phyloP scores from a whole-genome alignment of 2,888 invertebrate species.

The Pomacea canaliculata region DNA sequence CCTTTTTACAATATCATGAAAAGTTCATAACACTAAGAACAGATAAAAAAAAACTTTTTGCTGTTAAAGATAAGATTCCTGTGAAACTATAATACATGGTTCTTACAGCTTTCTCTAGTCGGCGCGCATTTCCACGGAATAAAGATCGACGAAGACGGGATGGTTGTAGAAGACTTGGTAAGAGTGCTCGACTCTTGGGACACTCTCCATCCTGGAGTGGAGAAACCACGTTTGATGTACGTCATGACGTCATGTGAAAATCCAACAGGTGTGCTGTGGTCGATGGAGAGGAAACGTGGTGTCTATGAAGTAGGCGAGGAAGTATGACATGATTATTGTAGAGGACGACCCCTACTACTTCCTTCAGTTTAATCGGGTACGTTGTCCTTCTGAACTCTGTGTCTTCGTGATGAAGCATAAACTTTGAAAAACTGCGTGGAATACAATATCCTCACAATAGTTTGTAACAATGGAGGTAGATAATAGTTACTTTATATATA shows the following conservation, averaged over 20 bases:
- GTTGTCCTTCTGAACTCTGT: background rate
- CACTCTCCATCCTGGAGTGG: constrained; percentile 72
- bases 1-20: too few relatives aligned
- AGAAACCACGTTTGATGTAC: constrained; percentile 81
- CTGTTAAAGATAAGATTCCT: too few relatives aligned
- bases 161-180: constrained; percentile 76
- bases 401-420: too few relatives aligned
- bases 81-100: too few relatives aligned
- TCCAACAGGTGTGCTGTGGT: constrained; percentile 78
- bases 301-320: constrained; percentile 82
- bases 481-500: too few relatives aligned
- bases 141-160: constrained; percentile 79
- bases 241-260: constrained; percentile 83
- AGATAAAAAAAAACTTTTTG: too few relatives aligned
- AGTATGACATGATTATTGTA: constrained; percentile 82
- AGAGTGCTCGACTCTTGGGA: constrained; percentile 72
- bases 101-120: constrained; percentile 77
- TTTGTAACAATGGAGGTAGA: too few relatives aligned
- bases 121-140: constrained; percentile 78
- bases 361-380: constrained; percentile 75
- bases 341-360: constrained; percentile 89
- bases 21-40: too few relatives aligned
- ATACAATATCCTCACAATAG: too few relatives aligned
- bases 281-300: constrained; percentile 77
- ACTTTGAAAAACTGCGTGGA: too few relatives aligned